Evolutionary conservation across 2,888 invertebrate species (phyloP), one percentile per base, ranked within the genome.

Genomic region (Sphaeridia pumilis): DNA sequence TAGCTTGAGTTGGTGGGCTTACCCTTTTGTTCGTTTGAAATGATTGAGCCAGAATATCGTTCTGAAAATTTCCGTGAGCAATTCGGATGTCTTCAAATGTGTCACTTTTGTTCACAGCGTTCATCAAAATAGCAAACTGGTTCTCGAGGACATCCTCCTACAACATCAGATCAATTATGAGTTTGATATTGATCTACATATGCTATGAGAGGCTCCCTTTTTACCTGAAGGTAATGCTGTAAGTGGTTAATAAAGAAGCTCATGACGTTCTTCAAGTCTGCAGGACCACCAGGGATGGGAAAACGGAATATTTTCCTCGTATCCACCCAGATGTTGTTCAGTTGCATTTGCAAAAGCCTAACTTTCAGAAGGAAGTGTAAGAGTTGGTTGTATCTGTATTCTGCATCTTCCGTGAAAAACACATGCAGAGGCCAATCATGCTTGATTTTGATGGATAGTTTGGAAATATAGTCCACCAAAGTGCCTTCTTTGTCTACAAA

Each of bases 351-450:
- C 1, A 65, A 38, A 4, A 60, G 49, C 10, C 64, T 59, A 45
- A 65, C 59, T 58, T 60, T 60, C 0, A 65, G 52, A 0, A 65
- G 57, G 46, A 65, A 65, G 46, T 58, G 53, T 43, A 65, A 61
- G 5, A 65, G 42, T 43, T 61, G 56, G 44, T 65, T 65, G 57
- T 65, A 65, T 24, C 58, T 59, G 3, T 34, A 21, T 14, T 59
- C 48, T 12, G 57, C 50, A 42, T 61, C 61, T 34, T 50, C 55
- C 21, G 56, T 60, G 35, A 63, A 65, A 2, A 65, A 54, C 43
- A 65, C 57, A 35, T 65, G 60, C 7, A 65, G 57, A 4, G 64
- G 64, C 64, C 64, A 65, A 25, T 63, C 61, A 25, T 62, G 57
- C 24, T 55, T 47, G 10, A 55, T 21, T n/a, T 46, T 35, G 3